A percentile compares a stretch with the other conserved stretches of the same genome.
These are phyloP conservation scores for Equus quagga DNA, from an alignment of 2,113 vertebrate genomes.

Conservation along the genomic window DNA sequence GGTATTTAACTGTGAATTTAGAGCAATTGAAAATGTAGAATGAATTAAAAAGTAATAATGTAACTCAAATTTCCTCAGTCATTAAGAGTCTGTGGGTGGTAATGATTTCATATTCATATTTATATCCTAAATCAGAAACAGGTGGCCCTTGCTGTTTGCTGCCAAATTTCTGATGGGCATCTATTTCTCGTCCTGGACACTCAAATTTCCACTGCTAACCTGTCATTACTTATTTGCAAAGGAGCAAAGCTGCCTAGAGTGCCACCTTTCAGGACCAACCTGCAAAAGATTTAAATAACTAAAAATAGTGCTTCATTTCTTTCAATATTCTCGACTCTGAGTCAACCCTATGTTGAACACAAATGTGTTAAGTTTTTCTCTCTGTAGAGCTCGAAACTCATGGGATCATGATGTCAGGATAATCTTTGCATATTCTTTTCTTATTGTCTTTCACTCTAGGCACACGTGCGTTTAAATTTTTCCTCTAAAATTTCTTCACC, in stretches of 20 bases:
- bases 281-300: neutral
- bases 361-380: neutral
- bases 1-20: neutral
- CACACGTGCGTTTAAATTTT: neutral
- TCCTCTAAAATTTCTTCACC: neutral
- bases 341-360: neutral
- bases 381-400: neutral
- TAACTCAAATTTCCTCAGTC: neutral
- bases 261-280: neutral
- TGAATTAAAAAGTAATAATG: neutral
- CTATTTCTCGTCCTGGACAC: neutral
- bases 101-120: neutral
- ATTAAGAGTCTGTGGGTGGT: neutral
- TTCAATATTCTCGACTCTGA: neutral
- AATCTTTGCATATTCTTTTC: neutral
- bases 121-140: neutral
- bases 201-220: neutral
- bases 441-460: neutral
- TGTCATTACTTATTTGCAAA: neutral
- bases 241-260: neutral
- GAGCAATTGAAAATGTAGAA: neutral
- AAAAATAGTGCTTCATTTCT: neutral
- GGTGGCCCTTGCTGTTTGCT: neutral
- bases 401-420: neutral
- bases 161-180: neutral